A percentile compares a stretch with the other conserved stretches of the same genome.
Evolutionary conservation across 2,797 vertebrate genomes (phyloP).

Genomic region (Notolabrus celidotus): DNA sequence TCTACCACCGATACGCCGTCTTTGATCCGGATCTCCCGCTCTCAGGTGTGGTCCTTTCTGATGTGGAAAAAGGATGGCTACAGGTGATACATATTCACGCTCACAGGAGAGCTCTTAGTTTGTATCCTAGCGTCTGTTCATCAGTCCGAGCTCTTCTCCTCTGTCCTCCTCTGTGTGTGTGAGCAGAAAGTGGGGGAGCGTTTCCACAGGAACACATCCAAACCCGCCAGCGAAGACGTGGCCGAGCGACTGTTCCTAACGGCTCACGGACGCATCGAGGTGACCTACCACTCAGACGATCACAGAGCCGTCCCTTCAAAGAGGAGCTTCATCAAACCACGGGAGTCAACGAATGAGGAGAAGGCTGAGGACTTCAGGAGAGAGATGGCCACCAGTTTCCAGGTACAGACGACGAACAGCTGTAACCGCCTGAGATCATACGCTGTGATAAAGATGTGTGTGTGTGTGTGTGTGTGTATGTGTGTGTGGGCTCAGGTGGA

Average conservation of each 20-base stretch:
- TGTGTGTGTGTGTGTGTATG: background rate
- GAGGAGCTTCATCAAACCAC: conserved; percentile 54
- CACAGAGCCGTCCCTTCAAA: conserved; percentile 43
- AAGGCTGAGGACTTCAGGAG: conserved; percentile 20
- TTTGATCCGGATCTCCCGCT: conserved; percentile 64
- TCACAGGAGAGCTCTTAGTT: too few species aligned
- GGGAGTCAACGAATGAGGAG: accelerated
- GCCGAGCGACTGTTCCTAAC: conserved; percentile 63
- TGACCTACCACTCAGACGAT: conserved; percentile 67
- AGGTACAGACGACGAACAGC: conserved; percentile 43
- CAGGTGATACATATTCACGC: conserved; percentile 37
- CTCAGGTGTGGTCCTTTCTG: background rate
- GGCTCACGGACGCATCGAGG: conserved; percentile 24
- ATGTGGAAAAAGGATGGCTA: background rate
- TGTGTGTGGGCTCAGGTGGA: conserved; percentile 46
- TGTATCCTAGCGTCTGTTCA: too few species aligned
- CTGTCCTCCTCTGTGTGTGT: background rate
- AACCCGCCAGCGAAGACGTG: conserved; percentile 61
- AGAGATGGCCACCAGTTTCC: conserved; percentile 50
- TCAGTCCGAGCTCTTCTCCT: too few species aligned
- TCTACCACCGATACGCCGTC: conserved; percentile 76
- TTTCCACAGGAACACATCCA: conserved; percentile 70
- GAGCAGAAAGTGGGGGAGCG: conserved; percentile 68
- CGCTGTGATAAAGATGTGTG: background rate
- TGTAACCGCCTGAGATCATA: background rate